Evolutionary conservation across 2,888 invertebrate genomes (phyloP).

Genomic region (Nomada goodeniana): DNA sequence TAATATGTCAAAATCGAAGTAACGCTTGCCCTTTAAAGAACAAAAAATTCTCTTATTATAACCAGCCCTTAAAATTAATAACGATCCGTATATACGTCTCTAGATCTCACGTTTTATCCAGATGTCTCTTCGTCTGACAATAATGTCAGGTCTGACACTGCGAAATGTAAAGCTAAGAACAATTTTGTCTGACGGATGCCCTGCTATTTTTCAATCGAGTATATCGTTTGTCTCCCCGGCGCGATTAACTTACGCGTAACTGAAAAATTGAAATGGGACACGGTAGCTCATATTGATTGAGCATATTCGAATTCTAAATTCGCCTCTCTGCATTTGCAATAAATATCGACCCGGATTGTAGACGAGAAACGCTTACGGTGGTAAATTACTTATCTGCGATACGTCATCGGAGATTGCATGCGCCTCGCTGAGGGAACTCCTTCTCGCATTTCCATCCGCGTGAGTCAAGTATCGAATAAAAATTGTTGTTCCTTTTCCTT

Average conservation of each 20-base stretch:
- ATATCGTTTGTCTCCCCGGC: constrained; percentile 9
- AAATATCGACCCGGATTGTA: constrained; percentile 34
- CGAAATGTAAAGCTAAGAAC: neutral
- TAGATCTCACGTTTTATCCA: too few species aligned
- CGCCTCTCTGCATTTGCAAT: constrained; percentile 20
- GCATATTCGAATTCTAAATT: constrained; percentile 55
- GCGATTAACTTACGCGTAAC: constrained; percentile 40
- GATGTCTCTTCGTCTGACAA: too few species aligned
- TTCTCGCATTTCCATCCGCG: constrained; percentile 32
- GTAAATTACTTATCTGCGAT: constrained; percentile 56
- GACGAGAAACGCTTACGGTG: constrained; percentile 44
- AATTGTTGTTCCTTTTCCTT: constrained; percentile 26
- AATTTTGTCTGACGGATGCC: neutral
- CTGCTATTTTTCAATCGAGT: neutral
- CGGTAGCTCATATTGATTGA: constrained; percentile 39
- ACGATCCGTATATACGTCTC: too few species aligned
- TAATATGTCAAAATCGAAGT: too few species aligned
- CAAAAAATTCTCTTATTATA: too few species aligned
- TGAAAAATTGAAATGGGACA: constrained; percentile 49
- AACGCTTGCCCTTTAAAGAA: too few species aligned
- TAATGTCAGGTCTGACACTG: too few species aligned
- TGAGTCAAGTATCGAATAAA: constrained; percentile 43
- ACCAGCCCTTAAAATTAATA: too few species aligned
- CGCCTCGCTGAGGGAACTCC: constrained; percentile 19
- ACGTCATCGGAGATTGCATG: constrained; percentile 40